Percentiles rank a stretch among this genome's conserved stretches.
Evolutionary conservation across 2,888 invertebrate species (phyloP).

Genomic region (Parnassius orleans): DNA sequence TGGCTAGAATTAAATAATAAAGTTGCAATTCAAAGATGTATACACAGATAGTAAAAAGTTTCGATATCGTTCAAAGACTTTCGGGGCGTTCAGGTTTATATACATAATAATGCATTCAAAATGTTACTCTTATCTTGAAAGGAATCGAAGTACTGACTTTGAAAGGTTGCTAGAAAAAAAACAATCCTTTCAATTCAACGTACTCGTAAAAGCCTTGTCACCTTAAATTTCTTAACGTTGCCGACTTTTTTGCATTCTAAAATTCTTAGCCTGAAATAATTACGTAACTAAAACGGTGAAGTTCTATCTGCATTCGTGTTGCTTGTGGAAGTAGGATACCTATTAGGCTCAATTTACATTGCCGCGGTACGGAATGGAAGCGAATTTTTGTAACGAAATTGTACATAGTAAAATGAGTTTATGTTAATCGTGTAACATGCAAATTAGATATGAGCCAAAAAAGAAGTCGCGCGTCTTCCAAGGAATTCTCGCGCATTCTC

Average conservation of each 20-base stretch:
- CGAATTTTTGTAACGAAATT: too few species aligned
- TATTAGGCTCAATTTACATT: too few species aligned
- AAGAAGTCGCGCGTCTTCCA: too few species aligned
- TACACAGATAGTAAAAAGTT: conserved; percentile 6
- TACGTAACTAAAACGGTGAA: too few species aligned
- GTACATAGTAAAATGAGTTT: too few species aligned
- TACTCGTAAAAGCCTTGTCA: conserved; percentile 21
- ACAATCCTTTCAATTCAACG: conserved; percentile 23
- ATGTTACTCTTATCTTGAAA: conserved; percentile 24
- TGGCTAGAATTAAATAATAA: background rate
- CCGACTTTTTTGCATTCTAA: conserved; percentile 18
- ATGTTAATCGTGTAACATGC: too few species aligned
- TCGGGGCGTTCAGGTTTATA: conserved; percentile 14
- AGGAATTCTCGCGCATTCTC: too few species aligned
- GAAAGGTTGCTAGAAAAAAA: conserved; percentile 15
- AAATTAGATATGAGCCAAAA: too few species aligned
- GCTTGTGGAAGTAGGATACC: too few species aligned
- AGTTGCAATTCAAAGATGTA: conserved; percentile 3
- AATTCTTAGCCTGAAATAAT: conserved; percentile 6
- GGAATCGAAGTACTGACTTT: conserved; percentile 21
- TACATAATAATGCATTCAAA: conserved; percentile 19
- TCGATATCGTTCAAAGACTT: conserved; percentile 8
- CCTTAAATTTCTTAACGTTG: conserved; percentile 24
- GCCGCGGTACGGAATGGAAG: too few species aligned
- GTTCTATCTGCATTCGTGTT: too few species aligned